Base-by-base conservation (phyloP, 2,113 vertebrate species). In the Epinephelus lanceolatus region DNA sequence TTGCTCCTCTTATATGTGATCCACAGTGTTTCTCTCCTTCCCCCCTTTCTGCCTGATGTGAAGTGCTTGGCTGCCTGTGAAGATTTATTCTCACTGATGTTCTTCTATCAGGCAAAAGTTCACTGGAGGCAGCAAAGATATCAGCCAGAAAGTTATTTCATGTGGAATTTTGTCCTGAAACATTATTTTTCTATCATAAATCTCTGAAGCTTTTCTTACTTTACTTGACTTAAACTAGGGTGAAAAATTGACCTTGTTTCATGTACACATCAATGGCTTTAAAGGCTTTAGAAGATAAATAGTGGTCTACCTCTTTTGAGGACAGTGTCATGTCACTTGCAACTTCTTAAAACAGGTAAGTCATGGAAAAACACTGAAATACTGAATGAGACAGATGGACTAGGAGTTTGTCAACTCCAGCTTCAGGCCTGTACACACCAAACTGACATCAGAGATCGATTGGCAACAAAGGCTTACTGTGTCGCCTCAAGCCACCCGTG, bases 1-100 rank as follows among this genome's bases (percentile, higher is more conserved):
- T 17, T 53, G 71, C 81, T 56, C 33, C 56, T 40, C 0, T 23
- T 55, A 68, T 66, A 45, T 74, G 66, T 69, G 71, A 78, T 86
- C 23, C 61, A 69, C 33, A 76, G 42, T 51, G 49, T 74, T 74
- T 52, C 70, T 55, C 56, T 78, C 42, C 57, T 69, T 13, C 70
- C n/a, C 45, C 56, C 25, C 23, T 47, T 17, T 57, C 60, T 71
- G 27, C 40, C 68, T 27, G 40, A 72, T 60, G 53, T 60, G 40
- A 73, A 19, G 49, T 23, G 80, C 21, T 80, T 52, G 19, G 57
- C 71, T 79, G 83, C 51, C 78, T 78, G 68, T 49, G 68, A 71
- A 86, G 62, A 79, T 87, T 37, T 65, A 86, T 75, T 84, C 65
- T 78, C 73, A 49, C 74, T 78, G 72, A 78, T 74, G 74, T 40